Evolutionary conservation across 1,140 invertebrate species (phyloP), one percentile per base, ranked within the genome.

Genomic region (Cylas formicarius): DNA sequence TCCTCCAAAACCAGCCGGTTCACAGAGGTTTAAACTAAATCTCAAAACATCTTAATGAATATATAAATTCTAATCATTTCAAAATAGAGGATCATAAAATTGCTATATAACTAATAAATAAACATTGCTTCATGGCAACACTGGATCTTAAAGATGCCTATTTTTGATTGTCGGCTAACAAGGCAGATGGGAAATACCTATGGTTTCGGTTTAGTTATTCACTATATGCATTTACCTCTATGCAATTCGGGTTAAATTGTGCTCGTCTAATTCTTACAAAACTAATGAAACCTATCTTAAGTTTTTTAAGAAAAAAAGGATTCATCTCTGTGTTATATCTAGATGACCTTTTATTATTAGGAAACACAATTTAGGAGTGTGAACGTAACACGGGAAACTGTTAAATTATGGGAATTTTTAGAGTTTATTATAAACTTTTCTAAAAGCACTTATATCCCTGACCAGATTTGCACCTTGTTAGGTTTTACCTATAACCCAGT

Each of bases 91-190:
- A 44, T 34, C 16, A 28, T n/a, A 38, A 13, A 37, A 44, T 27
- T 18, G 47, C 32, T 10, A 14, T 7, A 19, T 13, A 32, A 7
- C n/a, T 55, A 39, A 52, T 61, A 17, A 41, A 31, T 7, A 23
- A 16, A 26, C 32, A 51, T 32, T 50, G 34, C 23, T 60, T 32
- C 33, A 52, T 61, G 48, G 45, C 33, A 7, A 44, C 55, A 4
- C 39, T 62, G 17, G 58, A 62, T 35, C 31, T 59, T 16, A 45
- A 56, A 54, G 56, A 62, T 40, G 58, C 51, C 2, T 62, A 59
- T 33, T 57, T 50, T 50, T 18, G 50, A n/a, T 18, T 61, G 11
- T 34, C 22, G 10, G 29, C 44, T 33, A 3, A 33, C 27, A 11
- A 17, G 14, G 23, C 4, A n/a, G 11, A 19, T 31, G 39, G 28